Evolutionary conservation across 2,888 invertebrate genomes (phyloP), one percentile per base, ranked within the genome.

Genomic region (Plebejus anna): DNA sequence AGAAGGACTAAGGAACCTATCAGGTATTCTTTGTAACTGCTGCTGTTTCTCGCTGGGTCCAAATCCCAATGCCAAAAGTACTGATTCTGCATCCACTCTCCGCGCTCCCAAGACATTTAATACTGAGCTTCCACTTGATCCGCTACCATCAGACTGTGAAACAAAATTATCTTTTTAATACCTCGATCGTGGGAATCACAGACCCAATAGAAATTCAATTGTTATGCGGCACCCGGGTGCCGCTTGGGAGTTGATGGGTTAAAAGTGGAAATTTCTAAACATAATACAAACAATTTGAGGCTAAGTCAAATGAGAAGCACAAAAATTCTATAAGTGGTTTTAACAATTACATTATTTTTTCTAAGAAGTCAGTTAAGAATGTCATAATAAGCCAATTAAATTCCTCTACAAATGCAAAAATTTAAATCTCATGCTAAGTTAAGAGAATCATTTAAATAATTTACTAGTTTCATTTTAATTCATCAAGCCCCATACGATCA

Each of bases 51-150:
- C 95, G 77, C 95, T 94, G 9, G 96, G 97, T 0, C 97, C 97
- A 87, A 97, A 97, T 13, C 97, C 97, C 76, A 97, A 92, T 80
- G 96, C 97, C 75, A 97, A 90, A 47, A 98, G 94, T 77, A 98
- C 96, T 76, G 97, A 97, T 87, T 98, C 98, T 0, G 98, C 98
- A 91, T 98, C 98, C 36, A 97, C 97, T 84, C 96, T 96, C 61
- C 98, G 94, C 28, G 97, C 95, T 82, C 98, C 97, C 82, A 98
- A 90, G 75, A 98, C 95, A 86, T 97, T 97, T 85, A 98, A 96
- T 57, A 98, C 96, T 95, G 97, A 97, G 84, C 97, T 97, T 32
- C 93, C 89, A 83, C 94, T 94, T n/a, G 94, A 94, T 51, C 94
- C 94, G 84, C 94, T 94, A 55, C 87, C 92, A 87, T 94, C 94